These are phyloP conservation scores for Aegypius monachus DNA, from an alignment of 2,113 vertebrate species.

Conservation along the genomic window DNA sequence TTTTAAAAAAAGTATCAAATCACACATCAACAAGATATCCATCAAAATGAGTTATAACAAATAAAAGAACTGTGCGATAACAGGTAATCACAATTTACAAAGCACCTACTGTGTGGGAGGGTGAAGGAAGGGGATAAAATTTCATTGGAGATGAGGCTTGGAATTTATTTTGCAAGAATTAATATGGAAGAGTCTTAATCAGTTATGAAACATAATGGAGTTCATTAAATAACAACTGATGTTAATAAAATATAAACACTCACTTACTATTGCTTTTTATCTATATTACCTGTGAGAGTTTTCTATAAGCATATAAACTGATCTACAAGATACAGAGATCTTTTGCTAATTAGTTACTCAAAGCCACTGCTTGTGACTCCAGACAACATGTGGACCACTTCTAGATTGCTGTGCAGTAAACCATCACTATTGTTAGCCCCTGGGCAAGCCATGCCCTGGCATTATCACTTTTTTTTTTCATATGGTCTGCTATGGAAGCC, in stretches of 20 bases:
- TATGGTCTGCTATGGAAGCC: background rate
- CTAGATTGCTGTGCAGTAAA: background rate
- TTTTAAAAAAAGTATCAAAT: background rate
- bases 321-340: background rate
- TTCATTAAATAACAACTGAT: background rate
- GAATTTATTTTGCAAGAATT: conserved; percentile 2
- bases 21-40: background rate
- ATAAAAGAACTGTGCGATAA: background rate
- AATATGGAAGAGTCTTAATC: background rate
- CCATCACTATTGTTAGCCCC: background rate
- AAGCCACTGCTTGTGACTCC: background rate
- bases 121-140: background rate
- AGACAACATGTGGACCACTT: background rate
- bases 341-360: background rate
- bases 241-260: background rate
- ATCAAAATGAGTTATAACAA: background rate
- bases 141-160: background rate
- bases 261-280: background rate
- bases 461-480: background rate
- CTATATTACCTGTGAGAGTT: background rate
- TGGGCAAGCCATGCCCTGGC: background rate
- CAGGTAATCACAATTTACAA: background rate
- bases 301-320: background rate
- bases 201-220: background rate
- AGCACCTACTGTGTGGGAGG: background rate